Evolutionary conservation across 2,113 vertebrate genomes (phyloP).

Genomic region (Aythya baeri): DNA sequence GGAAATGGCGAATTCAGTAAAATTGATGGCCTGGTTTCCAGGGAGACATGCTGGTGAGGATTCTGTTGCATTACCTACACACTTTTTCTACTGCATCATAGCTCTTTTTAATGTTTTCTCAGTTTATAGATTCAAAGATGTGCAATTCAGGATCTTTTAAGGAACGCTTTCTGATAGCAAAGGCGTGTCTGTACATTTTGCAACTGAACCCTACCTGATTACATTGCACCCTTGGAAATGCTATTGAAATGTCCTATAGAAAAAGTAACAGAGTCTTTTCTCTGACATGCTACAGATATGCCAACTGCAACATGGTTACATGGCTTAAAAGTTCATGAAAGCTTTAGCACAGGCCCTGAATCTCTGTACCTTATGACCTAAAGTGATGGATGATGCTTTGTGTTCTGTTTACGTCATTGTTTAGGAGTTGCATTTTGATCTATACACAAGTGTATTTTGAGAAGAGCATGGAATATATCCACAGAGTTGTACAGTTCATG

Average conservation of each 20-base stretch:
- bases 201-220: not conserved
- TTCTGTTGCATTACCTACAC: not conserved
- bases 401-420: not conserved
- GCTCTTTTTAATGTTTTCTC: not conserved
- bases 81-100: not conserved
- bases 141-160: not conserved
- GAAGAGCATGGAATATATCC: not conserved
- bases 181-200: not conserved
- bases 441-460: not conserved
- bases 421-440: not conserved
- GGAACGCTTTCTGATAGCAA: not conserved
- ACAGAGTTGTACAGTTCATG: not conserved
- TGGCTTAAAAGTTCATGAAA: not conserved
- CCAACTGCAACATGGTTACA: not conserved
- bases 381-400: not conserved
- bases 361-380: not conserved
- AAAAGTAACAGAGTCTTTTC: not conserved
- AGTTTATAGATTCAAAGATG: not conserved
- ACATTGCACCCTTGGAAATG: not conserved
- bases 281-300: not conserved
- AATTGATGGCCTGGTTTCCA: not conserved
- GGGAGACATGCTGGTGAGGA: fast-evolving
- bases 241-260: not conserved
- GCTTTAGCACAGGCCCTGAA: not conserved
- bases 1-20: not conserved